Evolutionary conservation across 53 echinoderm and acorn worm species (phyloP), one percentile per base, ranked within the genome.

Genomic region (Zoroaster sp.): DNA sequence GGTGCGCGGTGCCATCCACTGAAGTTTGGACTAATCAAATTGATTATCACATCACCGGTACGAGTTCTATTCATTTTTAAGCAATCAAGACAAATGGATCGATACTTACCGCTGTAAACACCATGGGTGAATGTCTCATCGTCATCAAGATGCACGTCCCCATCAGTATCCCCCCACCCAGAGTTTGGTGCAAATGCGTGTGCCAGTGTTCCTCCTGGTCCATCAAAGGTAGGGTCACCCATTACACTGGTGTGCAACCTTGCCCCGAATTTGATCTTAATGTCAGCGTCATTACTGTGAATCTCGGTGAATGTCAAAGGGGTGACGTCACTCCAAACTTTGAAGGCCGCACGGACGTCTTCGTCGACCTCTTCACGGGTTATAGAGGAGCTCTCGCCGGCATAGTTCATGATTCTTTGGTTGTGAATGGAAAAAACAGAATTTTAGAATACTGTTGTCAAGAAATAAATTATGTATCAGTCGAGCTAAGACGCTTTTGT

Each of bases 141-240:
- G 70, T 97, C 97, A 46, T 97, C 97, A 46, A 92, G 91, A 68
- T 97, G 97, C 49, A 97, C 92, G 49, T 97, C 97, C 7, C 97
- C 97, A 76, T 97, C 91, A 2, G 90, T 88, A 5, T 88, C 83
- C 25, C 97, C 97, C 94, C 95, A 95, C 28, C 97, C 97, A 43
- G 95, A 95, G 80, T 94, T 95, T 35, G 97, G 97, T 25, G 94
- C 92, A 75, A 97, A 97, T 14, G 97, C 97, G 41, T 97, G 97
- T 15, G 95, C 97, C 77, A 97, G 83, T 4, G 94, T 94, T 5
- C 97, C 97, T 1, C 95, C 95, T 34, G 66, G 74, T 1, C 97
- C 97, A 49, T 97, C 97, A 52, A 97, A 97, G 11, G 94, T 42
- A 8, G 96, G 96, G 36, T 96, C 96, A 0, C 92, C 91, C 18